phyloP scores from a whole-genome alignment of 2,797 vertebrate genomes.

The Sorex maritimensis region DNA sequence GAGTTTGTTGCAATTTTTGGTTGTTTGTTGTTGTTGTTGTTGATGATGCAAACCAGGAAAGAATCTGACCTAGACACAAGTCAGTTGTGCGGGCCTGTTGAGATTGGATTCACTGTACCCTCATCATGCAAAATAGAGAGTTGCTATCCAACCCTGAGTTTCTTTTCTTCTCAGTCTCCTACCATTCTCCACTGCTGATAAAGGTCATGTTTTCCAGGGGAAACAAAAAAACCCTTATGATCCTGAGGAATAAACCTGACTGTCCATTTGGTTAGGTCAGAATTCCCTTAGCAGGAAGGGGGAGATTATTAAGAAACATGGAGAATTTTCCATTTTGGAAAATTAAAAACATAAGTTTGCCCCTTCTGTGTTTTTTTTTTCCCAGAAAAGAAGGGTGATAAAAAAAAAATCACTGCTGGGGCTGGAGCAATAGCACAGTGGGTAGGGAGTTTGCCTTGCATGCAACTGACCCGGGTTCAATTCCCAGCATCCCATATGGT shows the following conservation, averaged over 20 bases:
- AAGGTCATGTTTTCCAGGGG: not conserved
- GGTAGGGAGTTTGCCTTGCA: too few relatives aligned
- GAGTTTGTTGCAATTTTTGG: too few relatives aligned
- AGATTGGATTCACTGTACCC: not conserved
- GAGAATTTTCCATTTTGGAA: constrained; percentile 43
- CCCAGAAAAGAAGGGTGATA: constrained; percentile 24
- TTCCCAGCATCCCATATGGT: too few relatives aligned
- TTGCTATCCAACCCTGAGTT: not conserved
- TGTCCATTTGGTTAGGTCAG: not conserved
- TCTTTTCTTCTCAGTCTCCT: not conserved
- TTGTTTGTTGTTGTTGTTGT: not conserved
- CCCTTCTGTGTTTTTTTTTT: not conserved
- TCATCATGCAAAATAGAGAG: not conserved
- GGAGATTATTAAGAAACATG: constrained; percentile 16
- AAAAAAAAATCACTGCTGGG: not conserved
- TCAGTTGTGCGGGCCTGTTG: not conserved
- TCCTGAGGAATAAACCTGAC: not conserved
- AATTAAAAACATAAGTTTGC: constrained; percentile 50
- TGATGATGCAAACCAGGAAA: not conserved
- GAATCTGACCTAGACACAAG: not conserved
- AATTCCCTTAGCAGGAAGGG: constrained; percentile 39
- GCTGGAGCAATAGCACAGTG: too few relatives aligned
- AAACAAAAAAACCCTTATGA: not conserved
- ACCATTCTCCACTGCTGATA: not conserved
- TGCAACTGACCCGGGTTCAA: too few relatives aligned